Percentiles rank a stretch among this genome's conserved stretches.
Evolutionary conservation across 2,113 vertebrate genomes (phyloP).

Genomic region (Trinectes maculatus): DNA sequence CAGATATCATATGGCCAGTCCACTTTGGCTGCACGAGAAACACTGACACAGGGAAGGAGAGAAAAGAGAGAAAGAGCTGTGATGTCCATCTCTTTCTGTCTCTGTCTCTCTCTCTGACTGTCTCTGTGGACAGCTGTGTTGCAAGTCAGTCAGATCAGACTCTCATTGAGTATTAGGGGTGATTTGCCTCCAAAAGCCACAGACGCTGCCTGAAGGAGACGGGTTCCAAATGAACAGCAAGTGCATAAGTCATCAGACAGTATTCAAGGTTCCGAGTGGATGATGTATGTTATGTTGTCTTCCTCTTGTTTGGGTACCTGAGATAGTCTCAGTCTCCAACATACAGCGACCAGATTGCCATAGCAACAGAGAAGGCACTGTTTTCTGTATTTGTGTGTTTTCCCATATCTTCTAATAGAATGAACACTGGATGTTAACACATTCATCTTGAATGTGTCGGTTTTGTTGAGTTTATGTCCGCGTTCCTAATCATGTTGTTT

Average conservation of each 20-base stretch:
- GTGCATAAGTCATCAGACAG: conserved; percentile 24
- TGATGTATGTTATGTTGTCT: conserved; percentile 13
- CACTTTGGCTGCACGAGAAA: conserved; percentile 45
- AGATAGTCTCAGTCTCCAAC: not conserved
- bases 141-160: conserved; percentile 46
- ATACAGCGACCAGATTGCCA: not conserved
- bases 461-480: too few relatives aligned
- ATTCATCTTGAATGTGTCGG: not conserved
- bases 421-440: not conserved
- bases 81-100: conserved; percentile 32
- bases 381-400: not conserved
- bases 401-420: not conserved
- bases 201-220: conserved; percentile 49
- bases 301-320: conserved; percentile 12
- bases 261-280: conserved; percentile 8
- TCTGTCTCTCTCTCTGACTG: conserved; percentile 17
- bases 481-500: too few relatives aligned
- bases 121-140: conserved; percentile 37
- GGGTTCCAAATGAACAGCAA: conserved; percentile 26
- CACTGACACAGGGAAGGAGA: not conserved
- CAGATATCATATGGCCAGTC: conserved; percentile 34
- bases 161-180: conserved; percentile 52
- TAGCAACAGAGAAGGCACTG: not conserved
- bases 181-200: conserved; percentile 47
- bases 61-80: conserved; percentile 12